Evolutionary conservation across 2,113 vertebrate species (phyloP), one percentile per base, ranked within the genome.

Genomic region (Rhizomys pruinosus): DNA sequence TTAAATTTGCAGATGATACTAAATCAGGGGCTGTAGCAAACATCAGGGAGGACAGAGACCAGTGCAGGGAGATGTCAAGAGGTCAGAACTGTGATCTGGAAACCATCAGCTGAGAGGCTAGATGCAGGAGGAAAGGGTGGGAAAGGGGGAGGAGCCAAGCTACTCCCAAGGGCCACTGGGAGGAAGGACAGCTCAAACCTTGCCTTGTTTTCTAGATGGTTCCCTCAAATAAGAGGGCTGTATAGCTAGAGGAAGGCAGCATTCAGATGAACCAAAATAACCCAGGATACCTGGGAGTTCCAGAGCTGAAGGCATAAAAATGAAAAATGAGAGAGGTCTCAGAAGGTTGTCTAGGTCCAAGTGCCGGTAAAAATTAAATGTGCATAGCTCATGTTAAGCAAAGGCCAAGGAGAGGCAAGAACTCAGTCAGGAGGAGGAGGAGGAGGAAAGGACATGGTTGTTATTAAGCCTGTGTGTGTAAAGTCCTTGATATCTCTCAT

Each of bases 1-100:
- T 98, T 98, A 98, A 98, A 98, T 98, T 97, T 98, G 96, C 97
- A 97, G 97, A 98, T 97, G 98, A 98, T 97, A 96, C 98, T 98
- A 97, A 98, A 96, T 80, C 10, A 97, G 97, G 97, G 97, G 97
- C 94, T 95, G 96, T 95, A 96, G 96, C 96, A 95, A 97, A 97
- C 96, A 96, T 96, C 69, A 97, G 97, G 96, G 97, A 97, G 96
- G 95, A 96, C 97, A 96, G 97, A 98, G 76, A 57, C 44, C 44
- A 84, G 61, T 20, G 39, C 44, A 15, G 84, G 94, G 73, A 89
- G 73, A 79, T 0, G 0, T 42, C 0, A 3, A 78, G 73, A 91
- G 94, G 34, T 68, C 42, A 68, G 86, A 93, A 32, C 69, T 11
- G 2, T 0, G 2, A 13, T 55, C 37, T 42, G 59, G 84, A 64